These are phyloP conservation scores for Periphyllus acericola DNA, from an alignment of 2,888 invertebrate species.

Conservation along the genomic window DNA sequence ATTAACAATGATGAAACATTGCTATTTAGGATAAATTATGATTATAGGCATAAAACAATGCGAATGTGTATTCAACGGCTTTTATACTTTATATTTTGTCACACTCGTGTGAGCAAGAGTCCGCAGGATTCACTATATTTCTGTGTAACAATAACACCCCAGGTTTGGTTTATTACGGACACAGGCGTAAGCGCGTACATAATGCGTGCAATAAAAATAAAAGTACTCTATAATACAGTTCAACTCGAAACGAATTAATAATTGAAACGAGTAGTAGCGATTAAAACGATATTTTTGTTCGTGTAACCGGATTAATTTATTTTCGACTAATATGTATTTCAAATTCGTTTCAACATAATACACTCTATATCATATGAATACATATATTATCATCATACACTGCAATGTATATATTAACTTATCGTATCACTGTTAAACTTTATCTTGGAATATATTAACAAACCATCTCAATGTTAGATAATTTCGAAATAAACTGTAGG, in stretches of 20 bases:
- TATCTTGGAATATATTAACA: too few species aligned
- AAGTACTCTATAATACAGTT: background rate
- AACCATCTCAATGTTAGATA: too few species aligned
- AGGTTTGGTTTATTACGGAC: background rate
- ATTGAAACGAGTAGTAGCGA: background rate
- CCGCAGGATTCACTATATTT: background rate
- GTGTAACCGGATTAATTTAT: too few species aligned
- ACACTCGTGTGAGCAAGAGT: background rate
- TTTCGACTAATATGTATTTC: too few species aligned
- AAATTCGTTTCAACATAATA: too few species aligned
- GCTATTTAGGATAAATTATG: slow-evolving; percentile 26
- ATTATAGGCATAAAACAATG: slow-evolving; percentile 17
- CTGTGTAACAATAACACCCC: background rate
- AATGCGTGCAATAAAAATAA: background rate
- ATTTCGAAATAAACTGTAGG: too few species aligned
- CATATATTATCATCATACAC: too few species aligned
- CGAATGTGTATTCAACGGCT: slow-evolving; percentile 1
- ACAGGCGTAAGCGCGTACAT: background rate
- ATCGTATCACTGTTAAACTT: too few species aligned
- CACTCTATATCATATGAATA: too few species aligned
- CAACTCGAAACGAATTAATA: background rate
- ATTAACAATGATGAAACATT: slow-evolving; percentile 22
- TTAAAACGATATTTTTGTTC: background rate
- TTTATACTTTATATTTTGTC: background rate
- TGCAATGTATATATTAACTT: too few species aligned